Percentiles rank a stretch among this genome's conserved stretches.
These are phyloP conservation scores for Diarsia rubi DNA, from an alignment of 2,888 invertebrate genomes.

Conservation along the genomic window DNA sequence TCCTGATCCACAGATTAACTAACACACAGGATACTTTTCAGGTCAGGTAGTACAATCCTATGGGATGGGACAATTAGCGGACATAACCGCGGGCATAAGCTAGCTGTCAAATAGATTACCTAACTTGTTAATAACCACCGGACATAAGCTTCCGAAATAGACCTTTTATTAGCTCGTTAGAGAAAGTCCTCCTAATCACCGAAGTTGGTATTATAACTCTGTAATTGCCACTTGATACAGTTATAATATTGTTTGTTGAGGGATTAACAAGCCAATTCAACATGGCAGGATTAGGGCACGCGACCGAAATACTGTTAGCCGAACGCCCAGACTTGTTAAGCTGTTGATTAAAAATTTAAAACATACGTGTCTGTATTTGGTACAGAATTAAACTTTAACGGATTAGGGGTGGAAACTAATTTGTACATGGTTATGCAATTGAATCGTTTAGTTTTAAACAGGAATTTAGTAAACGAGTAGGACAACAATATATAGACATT, in stretches of 20 bases:
- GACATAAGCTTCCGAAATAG: slow-evolving; percentile 1
- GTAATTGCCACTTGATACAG: slow-evolving; percentile 23
- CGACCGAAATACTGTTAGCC: background rate
- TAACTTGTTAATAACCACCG: background rate
- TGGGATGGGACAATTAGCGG: background rate
- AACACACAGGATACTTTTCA: background rate
- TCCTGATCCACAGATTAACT: too few species aligned
- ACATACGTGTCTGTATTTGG: slow-evolving; percentile 1
- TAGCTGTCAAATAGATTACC: background rate
- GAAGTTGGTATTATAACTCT: slow-evolving; percentile 3
- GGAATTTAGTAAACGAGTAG: background rate
- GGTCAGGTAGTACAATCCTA: background rate
- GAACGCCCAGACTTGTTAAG: slow-evolving; percentile 19
- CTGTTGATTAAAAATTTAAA: slow-evolving; percentile 4
- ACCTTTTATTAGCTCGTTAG: slow-evolving; percentile 12
- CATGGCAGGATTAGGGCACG: slow-evolving; percentile 25
- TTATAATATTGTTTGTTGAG: slow-evolving; percentile 25
- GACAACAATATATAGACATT: too few species aligned
- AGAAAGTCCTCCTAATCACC: slow-evolving; percentile 11
- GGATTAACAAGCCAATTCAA: slow-evolving; percentile 38
- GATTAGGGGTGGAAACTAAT: background rate
- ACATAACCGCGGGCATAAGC: background rate
- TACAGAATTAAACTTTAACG: slow-evolving; percentile 6
- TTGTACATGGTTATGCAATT: background rate
- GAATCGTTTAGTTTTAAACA: background rate